phyloP scores from a whole-genome alignment of 2,888 invertebrate genomes.

The Candidula unifasciata region DNA sequence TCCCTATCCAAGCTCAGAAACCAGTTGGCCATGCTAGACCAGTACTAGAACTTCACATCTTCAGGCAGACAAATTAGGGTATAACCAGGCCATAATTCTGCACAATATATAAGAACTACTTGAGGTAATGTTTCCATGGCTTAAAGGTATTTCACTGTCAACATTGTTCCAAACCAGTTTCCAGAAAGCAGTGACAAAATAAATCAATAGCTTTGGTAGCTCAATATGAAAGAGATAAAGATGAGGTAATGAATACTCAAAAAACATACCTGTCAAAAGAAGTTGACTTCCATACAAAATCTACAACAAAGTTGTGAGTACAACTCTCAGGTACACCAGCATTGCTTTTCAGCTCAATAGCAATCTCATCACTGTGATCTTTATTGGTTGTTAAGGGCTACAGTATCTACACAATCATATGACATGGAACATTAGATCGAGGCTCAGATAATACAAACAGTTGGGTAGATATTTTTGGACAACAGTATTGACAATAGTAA shows the following conservation, averaged over 20 bases:
- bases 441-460: neutral
- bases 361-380: slow-evolving; percentile 97
- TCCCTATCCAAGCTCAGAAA: no score
- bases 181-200: no score
- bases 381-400: slow-evolving; percentile 27
- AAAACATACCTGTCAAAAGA: slow-evolving; percentile 90
- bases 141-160: neutral
- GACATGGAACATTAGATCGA: neutral
- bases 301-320: slow-evolving; percentile 96
- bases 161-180: neutral
- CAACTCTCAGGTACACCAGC: slow-evolving; percentile 95
- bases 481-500: no score
- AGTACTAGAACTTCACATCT: no score
- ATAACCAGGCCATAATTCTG: no score
- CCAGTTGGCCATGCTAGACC: no score
- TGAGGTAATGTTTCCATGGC: no score
- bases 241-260: neutral
- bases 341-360: slow-evolving; percentile 94
- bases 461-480: no score
- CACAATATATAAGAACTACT: no score
- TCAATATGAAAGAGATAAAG: neutral
- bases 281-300: slow-evolving; percentile 99
- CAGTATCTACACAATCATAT: neutral
- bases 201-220: neutral
- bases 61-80: no score